phyloP scores from a whole-genome alignment of 2,113 vertebrate species.

The Scortum barcoo region DNA sequence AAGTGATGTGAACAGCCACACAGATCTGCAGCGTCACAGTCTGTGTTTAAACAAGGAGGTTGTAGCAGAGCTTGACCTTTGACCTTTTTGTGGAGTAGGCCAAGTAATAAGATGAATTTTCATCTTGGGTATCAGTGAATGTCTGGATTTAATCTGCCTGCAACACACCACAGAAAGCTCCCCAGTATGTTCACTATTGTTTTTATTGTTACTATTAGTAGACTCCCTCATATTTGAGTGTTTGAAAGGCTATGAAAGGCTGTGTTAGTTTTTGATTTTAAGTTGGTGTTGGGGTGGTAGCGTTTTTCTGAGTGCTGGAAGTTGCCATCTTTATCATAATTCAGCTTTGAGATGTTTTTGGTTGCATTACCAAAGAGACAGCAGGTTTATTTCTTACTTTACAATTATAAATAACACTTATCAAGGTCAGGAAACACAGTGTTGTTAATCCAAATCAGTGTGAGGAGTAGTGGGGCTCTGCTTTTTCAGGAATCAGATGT shows the following conservation, averaged over 20 bases:
- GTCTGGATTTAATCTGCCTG: not conserved
- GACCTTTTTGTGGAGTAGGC: not conserved
- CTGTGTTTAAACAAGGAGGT: not conserved
- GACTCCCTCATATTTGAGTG: not conserved
- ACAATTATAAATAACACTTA: not conserved
- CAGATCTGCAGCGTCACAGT: too few species aligned
- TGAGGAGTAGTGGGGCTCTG: not conserved
- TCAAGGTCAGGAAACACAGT: not conserved
- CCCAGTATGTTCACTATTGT: not conserved
- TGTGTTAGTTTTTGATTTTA: not conserved
- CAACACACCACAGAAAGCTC: too few species aligned
- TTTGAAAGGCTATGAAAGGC: not conserved
- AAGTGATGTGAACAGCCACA: not conserved
- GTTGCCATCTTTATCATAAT: not conserved
- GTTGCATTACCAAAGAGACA: not conserved
- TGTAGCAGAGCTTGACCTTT: conserved; percentile 11
- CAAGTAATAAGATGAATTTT: not conserved
- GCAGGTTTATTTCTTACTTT: not conserved
- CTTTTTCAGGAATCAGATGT: not conserved
- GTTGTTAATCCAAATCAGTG: not conserved
- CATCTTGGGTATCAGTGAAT: not conserved
- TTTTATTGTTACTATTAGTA: too few species aligned
- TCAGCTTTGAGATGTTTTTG: not conserved
- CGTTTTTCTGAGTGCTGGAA: not conserved
- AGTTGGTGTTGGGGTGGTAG: not conserved